Evolutionary conservation across 2,113 vertebrate genomes (phyloP), one percentile per base, ranked within the genome.

Genomic region (Sorex araneus): DNA sequence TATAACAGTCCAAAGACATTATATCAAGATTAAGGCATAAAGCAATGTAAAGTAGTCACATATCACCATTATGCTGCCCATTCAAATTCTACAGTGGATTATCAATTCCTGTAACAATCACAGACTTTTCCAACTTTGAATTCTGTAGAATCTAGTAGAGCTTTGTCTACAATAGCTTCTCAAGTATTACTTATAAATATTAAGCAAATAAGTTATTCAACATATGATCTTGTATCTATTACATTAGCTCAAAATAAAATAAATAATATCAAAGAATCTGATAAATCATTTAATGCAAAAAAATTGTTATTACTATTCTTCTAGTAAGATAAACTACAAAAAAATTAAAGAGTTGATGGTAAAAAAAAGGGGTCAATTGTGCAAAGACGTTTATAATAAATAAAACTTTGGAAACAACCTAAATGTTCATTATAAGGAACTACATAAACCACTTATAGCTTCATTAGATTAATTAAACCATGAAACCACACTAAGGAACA

Each of bases 181-280:
- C 30, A 69, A 30, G 88, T 94, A 74, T 74, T 82, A 74, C 40
- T 63, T 79, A 47, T 12, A 96, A 95, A 89, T 60, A 91, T 89
- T 92, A 95, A 83, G 45, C 73, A 40, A 2, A 76, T 3, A 88
- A 83, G 40, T 83, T 76, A 93, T 74, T 81, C 45, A 91, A 83
- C 21, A 23, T 63, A 63, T 63, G 15, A 63, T 23, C 60, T 63
- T 63, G 60, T 63, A 40, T 40, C 60, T 15, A 63, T 23, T 63
- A 63, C 66, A 87, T 91, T 76, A 78, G 13, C 76, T 90, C 9
- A 85, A 91, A 93, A 92, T 71, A 94, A 32, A 73, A 84, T 87
- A 32, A 73, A 84, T 84, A 82, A 91, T 60, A 77, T 15, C 66
- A 88, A 63, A 87, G 30, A 40, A 63, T 43, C 87, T 36, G 84